Conservation (phyloP, 2,113 vertebrate genomes). For the Galemys pyrenaicus region DNA sequence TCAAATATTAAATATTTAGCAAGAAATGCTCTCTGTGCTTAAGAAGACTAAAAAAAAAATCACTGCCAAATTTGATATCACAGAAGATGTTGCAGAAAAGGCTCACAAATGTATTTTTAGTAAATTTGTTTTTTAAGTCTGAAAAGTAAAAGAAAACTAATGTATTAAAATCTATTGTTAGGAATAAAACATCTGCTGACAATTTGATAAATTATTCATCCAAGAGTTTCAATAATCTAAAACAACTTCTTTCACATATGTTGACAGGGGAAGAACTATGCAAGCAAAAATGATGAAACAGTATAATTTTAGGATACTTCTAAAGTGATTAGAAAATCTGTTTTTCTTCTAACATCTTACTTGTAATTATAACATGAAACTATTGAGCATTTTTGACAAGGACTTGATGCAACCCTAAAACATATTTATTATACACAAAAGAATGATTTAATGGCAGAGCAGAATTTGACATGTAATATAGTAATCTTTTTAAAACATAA, state of each 20-base stretch:
- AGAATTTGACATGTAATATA: slow-evolving; percentile 50
- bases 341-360: slow-evolving; percentile 60
- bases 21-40: neutral
- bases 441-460: neutral
- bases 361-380: slow-evolving; percentile 75
- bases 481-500: neutral
- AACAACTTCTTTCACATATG: slow-evolving; percentile 68
- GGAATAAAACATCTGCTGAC: slow-evolving; percentile 75
- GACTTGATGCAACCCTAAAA: slow-evolving; percentile 69
- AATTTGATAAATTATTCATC: slow-evolving; percentile 83
- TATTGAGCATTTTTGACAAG: slow-evolving; percentile 66
- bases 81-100: slow-evolving; percentile 16
- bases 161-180: slow-evolving; percentile 73
- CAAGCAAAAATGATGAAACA: slow-evolving; percentile 71
- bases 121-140: slow-evolving; percentile 26
- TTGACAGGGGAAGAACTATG: slow-evolving; percentile 69
- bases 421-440: slow-evolving; percentile 5
- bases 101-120: slow-evolving; percentile 57
- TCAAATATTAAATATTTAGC: slow-evolving; percentile 25
- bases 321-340: slow-evolving; percentile 54
- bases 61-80: slow-evolving; percentile 35
- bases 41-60: neutral
- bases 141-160: slow-evolving; percentile 65
- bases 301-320: slow-evolving; percentile 77
- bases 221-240: slow-evolving; percentile 72